Evolutionary conservation across 2,888 invertebrate genomes (phyloP).

Genomic region (Zootermopsis nevadensis): DNA sequence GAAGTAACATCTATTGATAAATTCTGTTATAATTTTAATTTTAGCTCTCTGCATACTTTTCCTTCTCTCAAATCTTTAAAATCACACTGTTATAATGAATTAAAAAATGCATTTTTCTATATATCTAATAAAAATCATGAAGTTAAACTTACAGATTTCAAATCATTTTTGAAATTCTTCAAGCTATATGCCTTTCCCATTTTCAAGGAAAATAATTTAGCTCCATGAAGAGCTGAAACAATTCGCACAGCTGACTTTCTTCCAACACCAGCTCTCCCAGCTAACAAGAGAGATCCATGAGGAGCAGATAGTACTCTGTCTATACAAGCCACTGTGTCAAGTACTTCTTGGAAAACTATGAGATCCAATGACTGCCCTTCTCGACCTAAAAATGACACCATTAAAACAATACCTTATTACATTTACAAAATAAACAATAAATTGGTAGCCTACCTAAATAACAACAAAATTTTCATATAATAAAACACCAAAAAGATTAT

Average conservation of each 20-base stretch:
- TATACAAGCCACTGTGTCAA: conserved; percentile 72
- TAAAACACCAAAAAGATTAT: too few relatives aligned
- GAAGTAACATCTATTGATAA: too few relatives aligned
- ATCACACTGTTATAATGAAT: too few relatives aligned
- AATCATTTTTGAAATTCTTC: conserved; percentile 78
- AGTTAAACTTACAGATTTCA: conserved; percentile 74
- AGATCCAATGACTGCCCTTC: conserved; percentile 73
- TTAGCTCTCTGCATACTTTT: too few relatives aligned
- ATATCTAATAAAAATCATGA: background rate
- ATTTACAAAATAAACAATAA: conserved; percentile 6
- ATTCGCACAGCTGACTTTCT: conserved; percentile 82
- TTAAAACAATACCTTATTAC: background rate
- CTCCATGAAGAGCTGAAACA: conserved; percentile 77
- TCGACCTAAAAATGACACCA: conserved; percentile 65
- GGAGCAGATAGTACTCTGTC: conserved; percentile 72
- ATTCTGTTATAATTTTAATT: too few relatives aligned
- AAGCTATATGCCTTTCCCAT: conserved; percentile 69
- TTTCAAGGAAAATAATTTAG: conserved; percentile 68
- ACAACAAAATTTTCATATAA: too few relatives aligned
- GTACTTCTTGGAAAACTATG: conserved; percentile 74
- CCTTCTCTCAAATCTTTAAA: too few relatives aligned
- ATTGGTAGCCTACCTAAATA: too few relatives aligned
- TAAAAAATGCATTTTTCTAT: background rate
- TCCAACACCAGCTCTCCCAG: conserved; percentile 84
- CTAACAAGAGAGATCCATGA: conserved; percentile 75